Base-by-base conservation (phyloP, 2,797 vertebrate genomes). In the Chrysocyon brachyurus region DNA sequence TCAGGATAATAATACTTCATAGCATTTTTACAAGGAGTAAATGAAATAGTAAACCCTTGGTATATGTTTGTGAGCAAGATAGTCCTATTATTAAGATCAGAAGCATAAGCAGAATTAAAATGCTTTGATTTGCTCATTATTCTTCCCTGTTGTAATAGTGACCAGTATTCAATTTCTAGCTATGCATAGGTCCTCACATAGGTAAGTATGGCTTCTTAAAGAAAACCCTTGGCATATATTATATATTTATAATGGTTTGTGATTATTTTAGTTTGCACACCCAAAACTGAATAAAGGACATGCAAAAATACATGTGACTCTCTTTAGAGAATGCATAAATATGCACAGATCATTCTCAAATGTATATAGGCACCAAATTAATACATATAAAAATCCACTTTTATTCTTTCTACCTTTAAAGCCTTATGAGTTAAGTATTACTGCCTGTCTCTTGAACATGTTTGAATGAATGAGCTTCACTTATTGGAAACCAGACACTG, bases 391-490 rank as follows among this genome's bases (percentile, higher is more conserved):
- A 59, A 96, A 92, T 75, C 28, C 14, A 87, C 49, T 97, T 92
- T 96, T 57, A 70, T 92, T 85, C 19, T 95, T 88, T 22, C 9
- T 81, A n/a, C 6, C 63, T 78, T 96, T 95, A 91, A 96, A 94
- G 94, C 54, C 66, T 97, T 61, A n/a, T 96, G 15, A 92, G 10
- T 94, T 61, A 97, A 87, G 26, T 52, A 84, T 87, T 94, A 96
- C 12, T 85, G 24, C 54, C 31, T 17, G 2, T 85, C 66, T 96
- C 96, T 83, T 94, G 68, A 93, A 95, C 88, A 97, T 86, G 49
- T 19, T 90, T 93, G 56, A 87, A 78, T 91, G 57, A 87, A 78
- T 93, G 72, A 86, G 22, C 52, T 96, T 96, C 26, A 90, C 16
- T 91, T 97, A 87, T 10, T 96, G 75, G 49, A 97, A 97, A 90